Evolutionary conservation across 2,113 vertebrate genomes (phyloP), one percentile per base, ranked within the genome.

Genomic region (Odontesthes bonariensis): DNA sequence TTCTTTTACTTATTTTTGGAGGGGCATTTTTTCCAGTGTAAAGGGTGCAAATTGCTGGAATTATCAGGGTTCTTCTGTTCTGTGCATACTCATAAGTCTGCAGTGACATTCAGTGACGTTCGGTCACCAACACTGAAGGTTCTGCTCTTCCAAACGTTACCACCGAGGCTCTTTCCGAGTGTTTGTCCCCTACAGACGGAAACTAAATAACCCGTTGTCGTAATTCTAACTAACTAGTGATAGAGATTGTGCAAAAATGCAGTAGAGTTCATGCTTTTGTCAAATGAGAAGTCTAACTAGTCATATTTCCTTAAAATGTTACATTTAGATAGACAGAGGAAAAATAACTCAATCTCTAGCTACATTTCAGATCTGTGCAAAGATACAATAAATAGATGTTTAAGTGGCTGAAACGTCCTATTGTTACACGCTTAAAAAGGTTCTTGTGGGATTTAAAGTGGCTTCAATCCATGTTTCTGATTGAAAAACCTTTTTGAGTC

Each of bases 201-300:
- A 76, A 87, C 69, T 51, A 44, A 69, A 59, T 79, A 23, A 71
- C 42, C 73, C 51, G 49, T 73, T 54, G 27, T 66, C 56, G 65
- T 55, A 42, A 61, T 73, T 76, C 56, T 62, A 69, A 33, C 77
- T 69, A 60, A 77, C 76, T 83, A 75, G 20, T 63, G 65, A 71
- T 82, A 82, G 55, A 75, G 82, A 77, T 81, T 87, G 91, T 91
- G 91, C 90, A 92, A 93, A 92, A 89, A 89, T 84, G 88, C 89
- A 86, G 74, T 79, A 59, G 64, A 65, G 53, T 75, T 89, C 58
- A 76, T 73, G 81, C 38, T 86, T 84, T 75, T 84, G 61, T 84
- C 66, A 86, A 87, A 86, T 82, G 78, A 78, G 64, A 83, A 81
- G 75, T 82, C 63, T 49, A 57, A 60, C 33, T 69, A 73, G 73